Percentiles rank a stretch among this genome's conserved stretches.
Evolutionary conservation across 64 coral and sea anemone species (phyloP).

Genomic region (Stylophora pistillata): DNA sequence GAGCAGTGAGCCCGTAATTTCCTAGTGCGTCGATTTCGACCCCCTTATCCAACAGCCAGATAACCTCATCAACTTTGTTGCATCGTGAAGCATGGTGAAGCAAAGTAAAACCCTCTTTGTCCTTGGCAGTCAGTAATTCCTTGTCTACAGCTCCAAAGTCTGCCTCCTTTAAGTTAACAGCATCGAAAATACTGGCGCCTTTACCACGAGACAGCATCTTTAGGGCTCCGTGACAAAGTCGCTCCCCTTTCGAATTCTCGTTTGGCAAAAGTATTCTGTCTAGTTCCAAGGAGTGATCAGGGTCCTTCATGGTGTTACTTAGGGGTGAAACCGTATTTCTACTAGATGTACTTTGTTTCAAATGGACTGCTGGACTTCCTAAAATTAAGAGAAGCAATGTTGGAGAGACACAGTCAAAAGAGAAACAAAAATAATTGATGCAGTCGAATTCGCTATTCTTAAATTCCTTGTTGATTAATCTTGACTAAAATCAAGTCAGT

Average conservation of each 20-base stretch:
- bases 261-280: no score
- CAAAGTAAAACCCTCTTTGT: background rate
- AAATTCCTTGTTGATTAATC: no score
- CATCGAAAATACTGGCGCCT: conserved; percentile 22
- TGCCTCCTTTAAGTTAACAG: background rate
- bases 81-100: conserved; percentile 37
- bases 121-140: background rate
- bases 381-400: background rate
- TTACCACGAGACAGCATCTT: conserved; percentile 27
- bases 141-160: background rate
- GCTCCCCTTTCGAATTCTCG: background rate
- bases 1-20: conserved; percentile 15
- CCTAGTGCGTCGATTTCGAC: background rate
- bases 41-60: background rate
- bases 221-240: background rate
- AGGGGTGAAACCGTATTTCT: conserved; percentile 4
- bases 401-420: background rate
- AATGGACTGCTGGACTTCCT: background rate
- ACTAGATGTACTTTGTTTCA: background rate
- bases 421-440: background rate
- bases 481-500: no score
- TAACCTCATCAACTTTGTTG: background rate
- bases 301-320: background rate
- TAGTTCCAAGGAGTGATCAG: background rate
- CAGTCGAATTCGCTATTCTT: background rate